These are phyloP conservation scores for Trigoniulus corallinus DNA, from an alignment of 1,140 invertebrate genomes.

Conservation along the genomic window DNA sequence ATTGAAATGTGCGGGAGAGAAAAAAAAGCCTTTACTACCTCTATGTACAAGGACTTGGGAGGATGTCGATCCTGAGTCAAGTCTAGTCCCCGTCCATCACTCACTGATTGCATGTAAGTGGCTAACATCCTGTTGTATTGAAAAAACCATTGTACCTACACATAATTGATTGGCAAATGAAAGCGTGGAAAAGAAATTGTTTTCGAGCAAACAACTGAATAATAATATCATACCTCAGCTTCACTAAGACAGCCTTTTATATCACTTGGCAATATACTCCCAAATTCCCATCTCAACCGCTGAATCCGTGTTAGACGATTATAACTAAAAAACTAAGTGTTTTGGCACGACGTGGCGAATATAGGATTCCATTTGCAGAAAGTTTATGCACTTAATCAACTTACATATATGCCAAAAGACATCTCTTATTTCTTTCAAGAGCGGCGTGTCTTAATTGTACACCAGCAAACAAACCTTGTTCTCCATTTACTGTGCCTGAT, in stretches of 20 bases:
- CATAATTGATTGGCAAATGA: not conserved
- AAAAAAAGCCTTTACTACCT: too few species aligned
- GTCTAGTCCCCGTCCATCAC: conserved; percentile 59
- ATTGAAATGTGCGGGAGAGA: not conserved
- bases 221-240: conserved; percentile 38
- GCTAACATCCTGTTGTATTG: conserved; percentile 73
- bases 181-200: not conserved
- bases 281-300: conserved; percentile 81
- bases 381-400: conserved; percentile 14
- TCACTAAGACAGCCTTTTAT: conserved; percentile 62
- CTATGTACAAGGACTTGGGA: conserved; percentile 79
- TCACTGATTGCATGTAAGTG: conserved; percentile 74
- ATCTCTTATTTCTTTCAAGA: conserved; percentile 74
- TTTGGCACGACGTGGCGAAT: not conserved
- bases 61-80: conserved; percentile 74
- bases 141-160: conserved; percentile 59
- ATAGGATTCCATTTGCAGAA: conserved; percentile 1
- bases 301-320: conserved; percentile 61
- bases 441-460: conserved; percentile 66
- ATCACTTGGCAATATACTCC: conserved; percentile 69
- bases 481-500: conserved; percentile 31
- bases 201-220: not conserved
- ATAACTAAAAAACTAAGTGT: conserved; percentile 31
- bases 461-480: conserved; percentile 35
- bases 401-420: conserved; percentile 70